Evolutionary conservation across 2,113 vertebrate genomes (phyloP), one percentile per base, ranked within the genome.

Genomic region (Sinocyclocheilus rhinocerous): DNA sequence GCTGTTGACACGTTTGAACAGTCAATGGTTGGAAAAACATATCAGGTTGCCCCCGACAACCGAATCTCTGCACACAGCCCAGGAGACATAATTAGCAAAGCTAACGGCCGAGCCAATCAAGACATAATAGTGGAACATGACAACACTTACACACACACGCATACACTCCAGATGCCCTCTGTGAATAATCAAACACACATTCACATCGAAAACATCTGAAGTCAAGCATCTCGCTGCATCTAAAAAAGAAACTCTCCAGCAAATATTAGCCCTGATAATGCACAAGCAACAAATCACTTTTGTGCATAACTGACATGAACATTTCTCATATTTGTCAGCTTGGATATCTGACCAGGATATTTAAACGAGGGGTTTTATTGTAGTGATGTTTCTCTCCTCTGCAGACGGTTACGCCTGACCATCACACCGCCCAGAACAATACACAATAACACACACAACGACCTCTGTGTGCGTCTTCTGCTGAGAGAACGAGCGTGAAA

Each of bases 11-110:
- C 48, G 4, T 22, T 55, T 50, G 8, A 89, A 83, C 83, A 87
- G 16, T n/a, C 73, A 4, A 87, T 82, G 55, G 69, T 81, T 87
- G 80, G 15, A 88, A 87, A 93, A 89, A 86, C 87, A 90, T 90
- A 88, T 82, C 75, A 89, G 36, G 91, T 92, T 93, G 92, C 92
- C 91, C 90, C 83, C 81, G 90, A 88, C 84, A 86, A 93, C 90
- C 70, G 69, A 84, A 90, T 91, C 87, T 86, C 81, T 85, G 89
- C 52, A 57, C n/a, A 85, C 59, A 78, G 84, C 33, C 80, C 65
- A 57, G 79, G 75, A 72, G 61, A 87, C 75, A 84, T 78, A 90
- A 90, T 88, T 89, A 85, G 59, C 59, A 61, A 80, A 88, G 69
- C 69, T 77, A 70, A 52, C 82, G 42, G 26, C n/a, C 55, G 50